Base-by-base conservation (phyloP, 1,140 invertebrate species). In the Trissolcus basalis region DNA sequence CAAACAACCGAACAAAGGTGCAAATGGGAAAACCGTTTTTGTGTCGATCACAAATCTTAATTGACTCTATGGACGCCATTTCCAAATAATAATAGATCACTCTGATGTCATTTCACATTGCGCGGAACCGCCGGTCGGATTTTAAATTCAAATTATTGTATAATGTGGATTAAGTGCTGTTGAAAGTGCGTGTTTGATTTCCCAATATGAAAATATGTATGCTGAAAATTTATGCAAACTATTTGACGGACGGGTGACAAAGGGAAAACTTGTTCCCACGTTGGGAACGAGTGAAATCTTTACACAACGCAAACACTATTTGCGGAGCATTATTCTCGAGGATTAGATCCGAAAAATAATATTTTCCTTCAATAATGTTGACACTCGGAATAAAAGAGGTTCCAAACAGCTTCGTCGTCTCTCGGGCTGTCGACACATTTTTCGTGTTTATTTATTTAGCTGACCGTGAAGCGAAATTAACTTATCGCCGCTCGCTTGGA, bases 321-420 rank as follows among this genome's bases (percentile, higher is more conserved):
- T 60, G 61, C 69, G 50, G 60, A 67, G 53, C 41, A 67, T n/a
- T 47, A 64, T 60, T 59, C 15, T n/a, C n/a, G 44, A 60, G 43
- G 33, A 45, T 35, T 32, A 44, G 19, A 45, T 14, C 5, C 27
- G 15, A 27, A 44, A 43, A 60, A 64, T 56, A 64, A 73, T 73
- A 73, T 73, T 61, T 67, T 67, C 56, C 32, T 67, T 67, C 0
- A 65, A 49, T 45, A 60, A 48, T 67, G 53, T 74, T 74, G 61
- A 74, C 70, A 61, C 19, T 49, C 14, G 1, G 33, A 0, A 61
- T 61, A 61, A 64, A 59, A 60, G 48, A 54, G 13, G 39, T 72
- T 59, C 32, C 43, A 64, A 60, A 32, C 33, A 50, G 55, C 60
- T 48, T 19, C 44, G 16, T 32, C 35, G 41, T 36, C 19, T 3